Evolutionary conservation across 1,140 invertebrate genomes (phyloP).

Genomic region (Psilanteris sp.): DNA sequence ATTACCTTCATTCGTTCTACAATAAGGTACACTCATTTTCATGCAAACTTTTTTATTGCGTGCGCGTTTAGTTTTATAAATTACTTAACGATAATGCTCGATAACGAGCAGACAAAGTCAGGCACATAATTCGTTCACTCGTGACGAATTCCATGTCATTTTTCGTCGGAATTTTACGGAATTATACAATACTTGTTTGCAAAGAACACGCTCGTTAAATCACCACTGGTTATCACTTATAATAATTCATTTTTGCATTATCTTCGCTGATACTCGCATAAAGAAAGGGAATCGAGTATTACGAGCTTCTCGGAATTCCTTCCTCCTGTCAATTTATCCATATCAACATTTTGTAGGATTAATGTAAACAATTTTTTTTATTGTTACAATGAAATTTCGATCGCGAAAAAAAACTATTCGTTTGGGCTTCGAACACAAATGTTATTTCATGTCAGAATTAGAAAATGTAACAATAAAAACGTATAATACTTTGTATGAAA

Average conservation of each 20-base stretch:
- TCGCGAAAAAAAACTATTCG: too few species aligned
- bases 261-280: conserved; percentile 27
- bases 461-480: too few species aligned
- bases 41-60: too few species aligned
- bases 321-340: conserved; percentile 12
- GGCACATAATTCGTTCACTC: neutral
- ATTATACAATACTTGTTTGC: conserved; percentile 38
- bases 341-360: conserved; percentile 19
- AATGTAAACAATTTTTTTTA: conserved; percentile 6
- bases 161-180: conserved; percentile 5
- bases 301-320: conserved; percentile 27
- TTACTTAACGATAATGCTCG: conserved; percentile 4
- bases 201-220: conserved; percentile 9
- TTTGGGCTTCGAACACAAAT: conserved; percentile 15
- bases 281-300: conserved; percentile 30
- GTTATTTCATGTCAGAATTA: too few species aligned
- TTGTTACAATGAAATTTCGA: neutral
- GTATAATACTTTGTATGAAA: too few species aligned
- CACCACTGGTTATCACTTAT: conserved; percentile 34
- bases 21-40: too few species aligned
- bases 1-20: too few species aligned
- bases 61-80: neutral
- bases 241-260: conserved; percentile 44
- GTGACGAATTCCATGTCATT: neutral
- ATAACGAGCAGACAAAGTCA: neutral